Evolutionary conservation across 2,888 invertebrate genomes (phyloP).

Genomic region (Pollenia griseotomentosa): DNA sequence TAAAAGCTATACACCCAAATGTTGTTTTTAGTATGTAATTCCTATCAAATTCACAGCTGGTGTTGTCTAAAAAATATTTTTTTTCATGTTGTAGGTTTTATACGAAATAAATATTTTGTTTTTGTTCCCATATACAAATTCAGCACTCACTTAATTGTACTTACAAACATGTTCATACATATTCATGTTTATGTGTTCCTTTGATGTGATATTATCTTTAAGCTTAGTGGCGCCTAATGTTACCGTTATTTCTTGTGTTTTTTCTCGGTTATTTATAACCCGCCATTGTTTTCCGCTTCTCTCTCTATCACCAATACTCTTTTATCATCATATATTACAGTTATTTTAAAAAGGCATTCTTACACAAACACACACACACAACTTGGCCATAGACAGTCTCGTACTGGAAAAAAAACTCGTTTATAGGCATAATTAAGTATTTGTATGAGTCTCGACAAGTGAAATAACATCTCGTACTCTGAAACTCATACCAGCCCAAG

Average conservation of each 20-base stretch:
- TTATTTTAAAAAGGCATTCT: conserved; percentile 27
- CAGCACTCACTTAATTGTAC: background rate
- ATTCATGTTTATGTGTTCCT: background rate
- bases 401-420: background rate
- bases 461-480: conserved; percentile 36
- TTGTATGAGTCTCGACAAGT: conserved; percentile 40
- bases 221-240: conserved; percentile 64
- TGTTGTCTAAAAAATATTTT: background rate
- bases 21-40: background rate
- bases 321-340: background rate
- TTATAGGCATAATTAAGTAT: conserved; percentile 40
- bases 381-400: too few species aligned
- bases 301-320: background rate
- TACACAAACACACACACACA: background rate
- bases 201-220: conserved; percentile 45
- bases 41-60: conserved; percentile 37
- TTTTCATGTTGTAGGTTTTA: background rate
- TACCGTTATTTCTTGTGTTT: conserved; percentile 30
- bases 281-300: conserved; percentile 8
- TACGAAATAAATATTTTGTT: background rate
- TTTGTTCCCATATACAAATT: conserved; percentile 9
- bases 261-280: conserved; percentile 32
- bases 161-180: too few species aligned
- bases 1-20: background rate
- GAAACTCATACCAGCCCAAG: background rate